A percentile compares a stretch with the other conserved stretches of the same genome.
Conservation (phyloP, 2,888 invertebrate genomes). For the Strigamia maritima region DNA sequence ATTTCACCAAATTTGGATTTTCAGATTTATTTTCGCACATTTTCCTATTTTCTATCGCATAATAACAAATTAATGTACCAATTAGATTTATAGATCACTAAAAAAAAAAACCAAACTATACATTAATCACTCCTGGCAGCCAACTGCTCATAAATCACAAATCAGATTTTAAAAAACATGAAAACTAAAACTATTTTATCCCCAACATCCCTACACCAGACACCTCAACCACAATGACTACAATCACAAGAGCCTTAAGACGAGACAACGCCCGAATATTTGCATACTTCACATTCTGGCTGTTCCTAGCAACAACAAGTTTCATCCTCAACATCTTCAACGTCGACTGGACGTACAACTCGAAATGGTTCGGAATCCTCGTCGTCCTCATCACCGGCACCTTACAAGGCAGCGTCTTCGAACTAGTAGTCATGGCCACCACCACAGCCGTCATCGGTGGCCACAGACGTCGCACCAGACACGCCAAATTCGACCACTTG, state of each 20-base stretch:
- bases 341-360: constrained; percentile 42
- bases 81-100: too few relatives aligned
- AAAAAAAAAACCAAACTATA: too few relatives aligned
- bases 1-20: too few relatives aligned
- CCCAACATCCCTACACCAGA: too few relatives aligned
- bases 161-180: too few relatives aligned
- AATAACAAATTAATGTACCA: too few relatives aligned
- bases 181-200: too few relatives aligned
- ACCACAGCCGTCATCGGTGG: constrained; percentile 42
- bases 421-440: constrained; percentile 42
- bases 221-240: too few relatives aligned
- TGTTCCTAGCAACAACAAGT: constrained; percentile 36
- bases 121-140: too few relatives aligned
- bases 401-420: constrained; percentile 42
- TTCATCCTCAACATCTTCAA: constrained; percentile 40
- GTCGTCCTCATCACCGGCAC: constrained; percentile 41
- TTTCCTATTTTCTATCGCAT: too few relatives aligned
- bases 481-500: constrained; percentile 40
- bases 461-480: constrained; percentile 39
- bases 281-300: constrained; percentile 40
- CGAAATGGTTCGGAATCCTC: constrained; percentile 40
- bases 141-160: too few relatives aligned
- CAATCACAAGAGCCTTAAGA: neutral
- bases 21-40: too few relatives aligned
- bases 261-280: constrained; percentile 31